Base-by-base conservation (phyloP, 2,888 invertebrate genomes). In the Apamea crenata region DNA sequence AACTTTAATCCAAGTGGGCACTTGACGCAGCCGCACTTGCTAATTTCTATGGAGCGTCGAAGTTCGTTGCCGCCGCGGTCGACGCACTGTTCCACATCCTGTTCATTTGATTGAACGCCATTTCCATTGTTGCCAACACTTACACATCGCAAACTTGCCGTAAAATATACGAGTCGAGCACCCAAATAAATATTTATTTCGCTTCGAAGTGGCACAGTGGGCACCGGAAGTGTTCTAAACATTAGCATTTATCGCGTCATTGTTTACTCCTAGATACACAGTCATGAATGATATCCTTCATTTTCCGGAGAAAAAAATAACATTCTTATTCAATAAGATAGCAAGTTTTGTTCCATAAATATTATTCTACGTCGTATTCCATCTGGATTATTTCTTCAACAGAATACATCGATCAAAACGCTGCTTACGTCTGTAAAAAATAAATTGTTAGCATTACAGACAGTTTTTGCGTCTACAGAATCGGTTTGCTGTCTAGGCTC, bases 51-150 rank as follows among this genome's bases (percentile, higher is more conserved):
- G 91, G 92, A 93, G 90, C 90, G 85, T 85, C 81, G 87, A 91
- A 93, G 94, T 94, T 94, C 93, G 94, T 94, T 93, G 94, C 89
- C 93, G 93, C 85, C 89, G 93, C 94, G 93, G 94, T 95, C 95
- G 95, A 90, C 94, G 95, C 94, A 92, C 95, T 93, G 91, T 89
- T 91, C 92, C 91, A 93, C 94, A 95, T 95, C 95, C 95, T 95
- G 95, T 95, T 92, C 91, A 91, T 89, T 89, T 87, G 91, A 92
- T 90, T 89, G 88, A 87, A 87, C 91, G 92, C 91, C 90, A 88
- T 92, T 92, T 93, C 92, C 85, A 93, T 94, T 95, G 94, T 95
- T 92, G 91, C 92, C 84, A 91, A 91, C 90, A 90, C 88, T 84
- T 88, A 89, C 74, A 88, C 81, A 86, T 88, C 88, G 87, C 87